Evolutionary conservation across 2,797 vertebrate genomes (phyloP), one percentile per base, ranked within the genome.

Genomic region (Crocodylus rhombifer): DNA sequence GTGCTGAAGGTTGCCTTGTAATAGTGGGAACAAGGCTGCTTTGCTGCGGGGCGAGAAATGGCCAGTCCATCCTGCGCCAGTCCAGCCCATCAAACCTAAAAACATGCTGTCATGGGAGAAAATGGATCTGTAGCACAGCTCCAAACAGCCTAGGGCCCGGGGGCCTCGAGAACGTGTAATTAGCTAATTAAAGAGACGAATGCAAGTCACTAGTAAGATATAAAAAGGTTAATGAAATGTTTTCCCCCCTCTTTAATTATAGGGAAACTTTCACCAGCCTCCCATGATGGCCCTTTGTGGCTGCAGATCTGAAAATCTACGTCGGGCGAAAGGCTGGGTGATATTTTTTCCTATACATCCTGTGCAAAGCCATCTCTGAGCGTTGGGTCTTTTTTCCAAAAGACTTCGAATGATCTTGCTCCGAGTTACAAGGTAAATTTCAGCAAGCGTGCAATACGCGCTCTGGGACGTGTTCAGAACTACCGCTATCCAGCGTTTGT

Each of bases 201-300:
- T 57, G 58, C 87, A 64, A 95, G 89, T 95, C 76, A 82, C 83
- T 97, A 97, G 95, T 94, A 95, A 96, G 95, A 96, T 95, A 93
- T 89, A 75, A 82, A 80, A 92, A 96, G 90, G 96, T 94, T 97
- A 96, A 97, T 96, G 86, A 92, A 92, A 69, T 94, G 95, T 90
- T 95, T 95, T 15, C 82, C 73, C 21, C 61, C 58, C 10, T 80
- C 92, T 94, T 95, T 94, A 95, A 96, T 96, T 96, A 95, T 90
- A 36, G 78, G 69, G 84, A 95, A 95, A 89, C n/a, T 94, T 95
- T 87, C 93, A 93, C 84, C 77, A 77, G 89, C 86, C 91, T 95
- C 84, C 86, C 14, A 0, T 67, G 89, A 55, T 83, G 76, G 67
- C 65, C 56, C 16, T 94, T 36, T 4, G 26, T 12, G 79, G 85